Evolutionary conservation across 2,888 invertebrate species (phyloP), one percentile per base, ranked within the genome.

Genomic region (Sussaba pulchella): DNA sequence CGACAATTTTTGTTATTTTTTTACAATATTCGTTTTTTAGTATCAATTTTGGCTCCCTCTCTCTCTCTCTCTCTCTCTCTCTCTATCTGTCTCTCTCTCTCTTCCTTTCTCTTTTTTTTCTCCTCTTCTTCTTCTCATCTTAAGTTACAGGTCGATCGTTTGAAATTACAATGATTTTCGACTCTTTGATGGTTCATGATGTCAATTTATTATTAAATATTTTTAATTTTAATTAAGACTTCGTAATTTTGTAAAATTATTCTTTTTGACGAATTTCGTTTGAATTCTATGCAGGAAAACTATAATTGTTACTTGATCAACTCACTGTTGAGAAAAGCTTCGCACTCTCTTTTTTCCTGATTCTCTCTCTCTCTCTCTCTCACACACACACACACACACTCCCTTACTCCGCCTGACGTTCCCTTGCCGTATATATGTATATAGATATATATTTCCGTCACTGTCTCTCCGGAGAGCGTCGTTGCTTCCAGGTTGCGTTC

Each of bases 321-420:
- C 70, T 71, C 70, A 71, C 70, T 71, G 19, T 45, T 45, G 31
- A 50, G 9, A 50, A 61, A 45, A 45, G 12, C 24, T 17, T 26
- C 26, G 26, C 64, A 17, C 47, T 45, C 31, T 47, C 64, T 31
- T 12, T 14, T n/a, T 43, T n/a, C n/a, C n/a, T 31, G 6, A 31
- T 6, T 31, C 31, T 2, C 45, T 36, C 52, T 12, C 26, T 50
- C 50, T 41, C 21, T 31, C 61, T 36, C 41, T 9, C 43, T 54
- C 24, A 47, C 31, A 45, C 36, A 21, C 57, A 43, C 59, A 45
- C 66, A 36, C 66, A 24, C 24, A 57, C 59, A 6, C 19, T 73
- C 19, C 17, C 43, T 57, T 31, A 31, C 57, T 9, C 39, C 12
- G 21, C 39, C 17, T n/a, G 31, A 57, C 57, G 31, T 57, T 57